phyloP scores from a whole-genome alignment of 2,113 vertebrate genomes.

The Amazona guildingii region DNA sequence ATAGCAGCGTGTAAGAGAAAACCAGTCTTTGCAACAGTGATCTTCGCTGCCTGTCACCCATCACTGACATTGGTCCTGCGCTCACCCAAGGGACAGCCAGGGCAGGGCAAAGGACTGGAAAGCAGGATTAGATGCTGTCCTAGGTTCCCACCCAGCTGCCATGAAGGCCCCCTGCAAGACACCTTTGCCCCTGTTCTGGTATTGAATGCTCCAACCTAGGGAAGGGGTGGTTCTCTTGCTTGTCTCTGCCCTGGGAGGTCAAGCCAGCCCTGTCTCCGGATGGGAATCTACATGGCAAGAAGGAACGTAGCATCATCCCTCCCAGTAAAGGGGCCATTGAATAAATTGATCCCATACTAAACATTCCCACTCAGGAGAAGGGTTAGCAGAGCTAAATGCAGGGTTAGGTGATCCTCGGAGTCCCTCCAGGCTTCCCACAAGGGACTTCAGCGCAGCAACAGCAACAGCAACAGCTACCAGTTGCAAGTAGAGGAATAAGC shows the following conservation, averaged over 20 bases:
- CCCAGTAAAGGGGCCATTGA: background rate
- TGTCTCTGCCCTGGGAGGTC: background rate
- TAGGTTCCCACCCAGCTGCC: background rate
- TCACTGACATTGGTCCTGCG: background rate
- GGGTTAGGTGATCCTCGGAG: background rate
- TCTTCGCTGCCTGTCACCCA: background rate
- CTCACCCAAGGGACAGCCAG: background rate
- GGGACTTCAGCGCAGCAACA: background rate
- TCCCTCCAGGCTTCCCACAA: background rate
- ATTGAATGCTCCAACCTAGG: accelerated
- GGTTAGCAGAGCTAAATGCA: background rate
- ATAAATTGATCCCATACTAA: background rate
- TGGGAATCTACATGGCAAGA: accelerated
- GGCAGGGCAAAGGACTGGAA: background rate
- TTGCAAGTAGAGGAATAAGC: background rate
- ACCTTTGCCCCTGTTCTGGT: background rate
- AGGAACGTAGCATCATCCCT: background rate
- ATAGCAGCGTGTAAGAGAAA: background rate
- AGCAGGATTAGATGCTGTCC: background rate
- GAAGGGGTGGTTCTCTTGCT: background rate
- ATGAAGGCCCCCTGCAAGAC: background rate
- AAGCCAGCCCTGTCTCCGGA: background rate
- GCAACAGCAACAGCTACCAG: background rate
- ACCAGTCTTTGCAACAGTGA: background rate
- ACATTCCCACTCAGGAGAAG: background rate